Evolutionary conservation across 2,113 vertebrate genomes (phyloP).

Genomic region (Gallinago media): DNA sequence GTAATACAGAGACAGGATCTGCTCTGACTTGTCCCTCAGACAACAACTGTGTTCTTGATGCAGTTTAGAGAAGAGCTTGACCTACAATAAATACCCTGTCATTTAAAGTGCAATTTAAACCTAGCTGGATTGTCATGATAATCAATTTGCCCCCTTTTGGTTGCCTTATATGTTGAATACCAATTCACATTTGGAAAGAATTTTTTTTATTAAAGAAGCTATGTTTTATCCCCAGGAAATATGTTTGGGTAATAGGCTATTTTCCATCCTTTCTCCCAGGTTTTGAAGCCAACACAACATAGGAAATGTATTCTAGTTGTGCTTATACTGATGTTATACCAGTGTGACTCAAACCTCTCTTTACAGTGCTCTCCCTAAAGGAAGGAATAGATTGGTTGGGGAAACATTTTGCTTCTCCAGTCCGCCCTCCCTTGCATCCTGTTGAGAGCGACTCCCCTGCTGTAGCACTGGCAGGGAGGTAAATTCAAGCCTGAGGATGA

Average conservation of each 20-base stretch:
- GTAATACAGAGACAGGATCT: not conserved
- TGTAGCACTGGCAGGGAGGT: not conserved
- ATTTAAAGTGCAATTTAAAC: not conserved
- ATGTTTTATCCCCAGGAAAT: not conserved
- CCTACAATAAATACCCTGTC: not conserved
- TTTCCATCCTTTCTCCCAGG: not conserved
- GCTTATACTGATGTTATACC: not conserved
- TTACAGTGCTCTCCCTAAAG: not conserved
- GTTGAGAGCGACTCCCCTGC: not conserved
- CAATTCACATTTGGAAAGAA: not conserved
- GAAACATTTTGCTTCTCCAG: not conserved
- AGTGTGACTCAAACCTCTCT: not conserved
- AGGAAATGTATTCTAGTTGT: not conserved
- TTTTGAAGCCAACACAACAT: not conserved
- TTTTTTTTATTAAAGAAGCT: not conserved
- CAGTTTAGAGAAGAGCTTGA: not conserved
- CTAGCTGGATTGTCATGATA: not conserved
- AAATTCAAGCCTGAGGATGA: not conserved
- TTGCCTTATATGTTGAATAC: not conserved
- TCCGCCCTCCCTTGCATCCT: not conserved
- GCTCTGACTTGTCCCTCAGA: not conserved
- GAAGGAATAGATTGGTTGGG: not conserved
- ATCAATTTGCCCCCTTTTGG: not conserved
- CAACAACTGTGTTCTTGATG: not conserved
- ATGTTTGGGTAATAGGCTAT: not conserved